Conservation (phyloP, 2,113 vertebrate genomes). For the Leucopsar rothschildi region DNA sequence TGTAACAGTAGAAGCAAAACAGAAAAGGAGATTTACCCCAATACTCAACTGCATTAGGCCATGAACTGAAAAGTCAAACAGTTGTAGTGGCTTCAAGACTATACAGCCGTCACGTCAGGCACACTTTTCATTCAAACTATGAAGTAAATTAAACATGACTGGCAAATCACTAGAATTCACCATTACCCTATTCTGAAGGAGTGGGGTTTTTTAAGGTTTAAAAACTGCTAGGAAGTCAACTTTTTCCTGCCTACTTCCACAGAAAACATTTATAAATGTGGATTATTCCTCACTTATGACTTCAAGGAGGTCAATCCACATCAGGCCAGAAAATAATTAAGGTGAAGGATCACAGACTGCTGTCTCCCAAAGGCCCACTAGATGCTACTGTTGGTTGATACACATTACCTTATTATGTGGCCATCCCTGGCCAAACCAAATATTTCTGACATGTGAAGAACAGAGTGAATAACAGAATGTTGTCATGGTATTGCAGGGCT, state of each 20-base stretch:
- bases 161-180: not conserved
- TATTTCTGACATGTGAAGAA: not conserved
- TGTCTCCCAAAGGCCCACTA: not conserved
- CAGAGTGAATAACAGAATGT: not conserved
- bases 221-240: not conserved
- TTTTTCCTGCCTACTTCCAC: not conserved
- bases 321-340: not conserved
- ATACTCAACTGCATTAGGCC: not conserved
- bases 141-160: not conserved
- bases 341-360: not conserved
- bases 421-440: not conserved
- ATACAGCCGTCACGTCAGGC: not conserved
- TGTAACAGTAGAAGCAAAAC: not conserved
- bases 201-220: accelerated
- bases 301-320: not conserved
- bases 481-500: not conserved
- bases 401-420: too few relatives aligned
- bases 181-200: not conserved
- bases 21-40: not conserved
- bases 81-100: not conserved
- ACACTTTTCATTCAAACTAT: not conserved
- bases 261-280: not conserved
- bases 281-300: not conserved
- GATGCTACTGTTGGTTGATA: not conserved
- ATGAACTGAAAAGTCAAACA: not conserved